Conservation (phyloP, 2,888 invertebrate species). For the Synanthedon myopaeformis region DNA sequence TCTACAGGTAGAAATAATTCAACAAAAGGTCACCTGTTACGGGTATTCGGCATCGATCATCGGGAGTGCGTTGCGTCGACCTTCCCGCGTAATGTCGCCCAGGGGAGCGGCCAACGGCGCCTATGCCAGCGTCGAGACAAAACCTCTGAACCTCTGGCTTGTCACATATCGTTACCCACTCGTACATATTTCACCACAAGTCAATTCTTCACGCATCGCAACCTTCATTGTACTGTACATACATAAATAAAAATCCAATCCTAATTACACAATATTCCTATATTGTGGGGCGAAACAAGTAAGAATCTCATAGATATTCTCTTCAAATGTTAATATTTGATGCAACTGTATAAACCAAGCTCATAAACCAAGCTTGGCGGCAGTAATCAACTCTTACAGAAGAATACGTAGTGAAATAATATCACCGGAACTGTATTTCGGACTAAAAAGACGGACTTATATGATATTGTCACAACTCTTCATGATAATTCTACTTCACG, state of each 20-base stretch:
- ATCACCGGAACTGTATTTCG: no score
- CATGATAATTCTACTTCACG: no score
- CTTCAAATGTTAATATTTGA: no score
- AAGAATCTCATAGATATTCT: no score
- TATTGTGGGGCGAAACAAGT: conserved; percentile 14
- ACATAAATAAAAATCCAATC: conserved; percentile 7
- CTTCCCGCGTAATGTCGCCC: conserved; percentile 47
- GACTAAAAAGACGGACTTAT: no score
- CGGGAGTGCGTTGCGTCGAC: conserved; percentile 57
- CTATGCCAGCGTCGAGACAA: conserved; percentile 40
- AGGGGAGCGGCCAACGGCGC: conserved; percentile 28
- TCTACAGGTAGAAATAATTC: conserved; percentile 67
- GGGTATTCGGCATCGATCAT: conserved; percentile 68
- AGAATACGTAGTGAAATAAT: no score
- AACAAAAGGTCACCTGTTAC: conserved; percentile 67
- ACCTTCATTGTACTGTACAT: conserved; percentile 15
- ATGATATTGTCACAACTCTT: no score
- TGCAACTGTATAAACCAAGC: no score
- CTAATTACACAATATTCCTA: conserved; percentile 19
- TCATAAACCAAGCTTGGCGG: no score
- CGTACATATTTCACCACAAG: conserved; percentile 38
- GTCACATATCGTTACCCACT: conserved; percentile 40
- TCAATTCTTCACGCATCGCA: conserved; percentile 20
- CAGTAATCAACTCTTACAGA: no score
- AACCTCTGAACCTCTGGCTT: conserved; percentile 46